These are phyloP conservation scores for Zosterops borbonicus DNA, from an alignment of 2,113 vertebrate genomes.

Conservation along the genomic window DNA sequence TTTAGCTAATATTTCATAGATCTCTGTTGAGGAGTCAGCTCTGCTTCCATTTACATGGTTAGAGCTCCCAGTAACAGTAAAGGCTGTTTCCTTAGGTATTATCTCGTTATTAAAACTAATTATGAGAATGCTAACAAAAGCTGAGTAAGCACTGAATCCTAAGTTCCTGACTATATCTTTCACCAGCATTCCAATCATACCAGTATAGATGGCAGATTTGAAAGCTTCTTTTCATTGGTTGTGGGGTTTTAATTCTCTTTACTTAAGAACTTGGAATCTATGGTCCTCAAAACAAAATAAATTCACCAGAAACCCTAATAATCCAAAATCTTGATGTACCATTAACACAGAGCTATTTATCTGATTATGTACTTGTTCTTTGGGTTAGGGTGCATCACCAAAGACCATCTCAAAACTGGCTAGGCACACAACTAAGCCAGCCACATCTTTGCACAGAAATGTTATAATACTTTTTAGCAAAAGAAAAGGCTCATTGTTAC, in stretches of 20 bases:
- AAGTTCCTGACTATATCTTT: background rate
- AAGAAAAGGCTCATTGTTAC: slow-evolving; percentile 12
- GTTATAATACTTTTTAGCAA: background rate
- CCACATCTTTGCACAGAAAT: slow-evolving; percentile 6
- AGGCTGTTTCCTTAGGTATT: background rate
- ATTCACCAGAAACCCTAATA: background rate
- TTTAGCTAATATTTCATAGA: background rate
- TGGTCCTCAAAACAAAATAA: background rate
- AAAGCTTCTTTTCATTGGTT: background rate
- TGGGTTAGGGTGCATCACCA: background rate
- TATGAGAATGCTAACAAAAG: background rate
- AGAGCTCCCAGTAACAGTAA: background rate
- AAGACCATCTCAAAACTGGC: background rate
- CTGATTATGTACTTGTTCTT: background rate
- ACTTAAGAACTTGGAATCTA: background rate
- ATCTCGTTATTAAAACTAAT: slow-evolving; percentile 28
- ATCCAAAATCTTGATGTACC: background rate
- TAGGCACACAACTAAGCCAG: background rate
- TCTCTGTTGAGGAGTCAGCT: background rate
- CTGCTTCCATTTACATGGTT: background rate
- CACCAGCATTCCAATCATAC: slow-evolving; percentile 21
- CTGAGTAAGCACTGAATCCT: background rate
- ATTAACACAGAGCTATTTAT: background rate
- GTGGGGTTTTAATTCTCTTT: background rate
- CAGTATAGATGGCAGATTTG: background rate